Evolutionary conservation across 2,113 vertebrate species (phyloP).

Genomic region (Hippolais icterina): DNA sequence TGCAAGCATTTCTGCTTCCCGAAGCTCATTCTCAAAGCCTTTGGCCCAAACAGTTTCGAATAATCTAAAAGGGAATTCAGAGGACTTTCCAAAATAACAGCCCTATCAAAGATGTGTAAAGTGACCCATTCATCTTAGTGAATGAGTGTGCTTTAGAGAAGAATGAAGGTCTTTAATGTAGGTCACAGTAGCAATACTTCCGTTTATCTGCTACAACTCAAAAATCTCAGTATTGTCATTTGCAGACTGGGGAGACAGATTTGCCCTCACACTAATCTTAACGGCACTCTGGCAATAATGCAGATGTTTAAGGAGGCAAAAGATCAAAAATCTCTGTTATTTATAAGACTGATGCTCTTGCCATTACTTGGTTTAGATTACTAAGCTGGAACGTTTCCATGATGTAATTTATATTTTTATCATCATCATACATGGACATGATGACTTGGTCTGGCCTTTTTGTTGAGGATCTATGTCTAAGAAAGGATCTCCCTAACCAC

Average conservation of each 20-base stretch:
- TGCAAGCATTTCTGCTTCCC: neutral
- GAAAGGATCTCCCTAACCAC: neutral
- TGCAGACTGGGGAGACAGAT: neutral
- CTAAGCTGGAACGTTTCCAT: neutral
- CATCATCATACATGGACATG: neutral
- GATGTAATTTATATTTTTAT: neutral
- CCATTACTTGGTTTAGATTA: neutral
- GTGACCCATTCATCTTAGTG: neutral
- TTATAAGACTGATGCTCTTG: neutral
- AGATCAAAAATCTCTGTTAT: neutral
- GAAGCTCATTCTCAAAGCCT: neutral
- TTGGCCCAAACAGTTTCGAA: neutral
- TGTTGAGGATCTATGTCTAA: neutral
- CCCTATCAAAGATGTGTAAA: neutral
- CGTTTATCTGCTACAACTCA: neutral
- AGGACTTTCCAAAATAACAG: neutral
- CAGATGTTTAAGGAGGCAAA: neutral
- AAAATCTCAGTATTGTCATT: neutral
- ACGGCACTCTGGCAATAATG: neutral
- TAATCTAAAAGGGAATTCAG: neutral
- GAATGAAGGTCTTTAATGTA: neutral
- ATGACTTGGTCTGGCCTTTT: neutral
- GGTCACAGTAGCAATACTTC: neutral
- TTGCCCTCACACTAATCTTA: neutral
- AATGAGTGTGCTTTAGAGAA: neutral